Evolutionary conservation across 2,888 invertebrate species (phyloP).

Genomic region (Stomorhina lunata): DNA sequence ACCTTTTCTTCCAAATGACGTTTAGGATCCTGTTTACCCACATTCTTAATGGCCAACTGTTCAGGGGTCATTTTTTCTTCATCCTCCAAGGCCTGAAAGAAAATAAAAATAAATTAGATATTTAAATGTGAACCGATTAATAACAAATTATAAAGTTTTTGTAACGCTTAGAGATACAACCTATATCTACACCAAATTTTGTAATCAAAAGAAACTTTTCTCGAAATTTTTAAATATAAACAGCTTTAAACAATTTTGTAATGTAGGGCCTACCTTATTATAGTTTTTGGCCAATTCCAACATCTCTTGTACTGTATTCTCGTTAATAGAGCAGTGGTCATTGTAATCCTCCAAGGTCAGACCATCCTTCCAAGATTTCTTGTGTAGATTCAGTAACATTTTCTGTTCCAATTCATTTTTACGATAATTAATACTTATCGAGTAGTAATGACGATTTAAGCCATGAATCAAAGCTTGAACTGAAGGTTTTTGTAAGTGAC

Average conservation of each 20-base stretch:
- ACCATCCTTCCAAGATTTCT: slow-evolving; percentile 99
- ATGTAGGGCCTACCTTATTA: slow-evolving; percentile 92
- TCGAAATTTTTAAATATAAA: too few relatives aligned
- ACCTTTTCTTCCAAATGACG: slow-evolving; percentile 99
- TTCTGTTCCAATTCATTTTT: slow-evolving; percentile 99
- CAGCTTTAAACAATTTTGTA: too few relatives aligned
- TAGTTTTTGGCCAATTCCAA: slow-evolving; percentile 98
- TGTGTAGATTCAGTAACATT: slow-evolving; percentile 98
- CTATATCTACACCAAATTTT: too few relatives aligned
- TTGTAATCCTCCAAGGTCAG: slow-evolving; percentile 94
- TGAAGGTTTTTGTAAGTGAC: slow-evolving; percentile 98
- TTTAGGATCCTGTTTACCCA: slow-evolving; percentile 99
- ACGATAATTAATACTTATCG: slow-evolving; percentile 99
- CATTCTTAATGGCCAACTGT: slow-evolving; percentile 99
- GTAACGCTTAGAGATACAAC: too few relatives aligned
- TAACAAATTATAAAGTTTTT: too few relatives aligned
- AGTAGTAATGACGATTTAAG: slow-evolving; percentile 98
- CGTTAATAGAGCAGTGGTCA: slow-evolving; percentile 95
- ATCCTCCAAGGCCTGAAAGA: slow-evolving; percentile 94
- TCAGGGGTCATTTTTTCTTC: slow-evolving; percentile 99
- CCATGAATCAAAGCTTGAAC: slow-evolving; percentile 99
- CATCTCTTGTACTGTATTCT: slow-evolving; percentile 97
- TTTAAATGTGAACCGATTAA: too few relatives aligned
- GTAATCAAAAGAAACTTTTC: too few relatives aligned
- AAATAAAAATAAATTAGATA: slow-evolving; percentile 55